Percentiles rank a stretch among this genome's conserved stretches.
Evolutionary conservation across 2,888 invertebrate genomes (phyloP).

Genomic region (Drosophila fulvimacula): DNA sequence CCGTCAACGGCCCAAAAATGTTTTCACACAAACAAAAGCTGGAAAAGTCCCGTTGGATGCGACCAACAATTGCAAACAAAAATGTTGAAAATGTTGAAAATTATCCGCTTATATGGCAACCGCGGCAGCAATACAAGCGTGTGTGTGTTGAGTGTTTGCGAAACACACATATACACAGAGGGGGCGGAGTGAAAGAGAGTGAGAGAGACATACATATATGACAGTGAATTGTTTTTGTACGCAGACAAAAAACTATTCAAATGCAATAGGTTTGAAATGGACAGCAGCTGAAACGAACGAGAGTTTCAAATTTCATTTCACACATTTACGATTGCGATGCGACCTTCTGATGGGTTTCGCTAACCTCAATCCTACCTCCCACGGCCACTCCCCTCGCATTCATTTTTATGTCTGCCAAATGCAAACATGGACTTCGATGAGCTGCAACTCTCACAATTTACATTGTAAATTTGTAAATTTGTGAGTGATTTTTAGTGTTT

Average conservation of each 20-base stretch:
- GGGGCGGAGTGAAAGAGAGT: not conserved
- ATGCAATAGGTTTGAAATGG: conserved; percentile 33
- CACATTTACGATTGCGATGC: conserved; percentile 58
- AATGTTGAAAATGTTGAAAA: conserved; percentile 64
- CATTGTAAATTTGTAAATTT: conserved; percentile 70
- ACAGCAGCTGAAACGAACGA: conserved; percentile 28
- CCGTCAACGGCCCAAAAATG: conserved; percentile 46
- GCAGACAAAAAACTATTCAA: conserved; percentile 46
- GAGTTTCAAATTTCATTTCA: conserved; percentile 70
- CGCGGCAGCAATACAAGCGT: conserved; percentile 20
- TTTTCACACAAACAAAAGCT: conserved; percentile 38
- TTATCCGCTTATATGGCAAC: conserved; percentile 59
- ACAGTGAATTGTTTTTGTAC: conserved; percentile 74
- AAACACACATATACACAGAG: conserved; percentile 17
- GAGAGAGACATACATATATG: conserved; percentile 62
- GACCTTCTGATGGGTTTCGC: conserved; percentile 14
- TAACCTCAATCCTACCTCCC: conserved; percentile 4
- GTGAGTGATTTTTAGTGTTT: conserved; percentile 65
- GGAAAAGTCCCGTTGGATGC: conserved; percentile 17
- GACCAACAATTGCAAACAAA: conserved; percentile 55
- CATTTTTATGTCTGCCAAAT: conserved; percentile 34
- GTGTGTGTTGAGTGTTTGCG: conserved; percentile 42
- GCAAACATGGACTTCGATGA: conserved; percentile 56
- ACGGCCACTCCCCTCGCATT: not conserved
- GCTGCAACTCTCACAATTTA: conserved; percentile 50